These are phyloP conservation scores for Lytechinus variegatus DNA, from an alignment of 35 echinoderm and acorn worm genomes.

Conservation along the genomic window DNA sequence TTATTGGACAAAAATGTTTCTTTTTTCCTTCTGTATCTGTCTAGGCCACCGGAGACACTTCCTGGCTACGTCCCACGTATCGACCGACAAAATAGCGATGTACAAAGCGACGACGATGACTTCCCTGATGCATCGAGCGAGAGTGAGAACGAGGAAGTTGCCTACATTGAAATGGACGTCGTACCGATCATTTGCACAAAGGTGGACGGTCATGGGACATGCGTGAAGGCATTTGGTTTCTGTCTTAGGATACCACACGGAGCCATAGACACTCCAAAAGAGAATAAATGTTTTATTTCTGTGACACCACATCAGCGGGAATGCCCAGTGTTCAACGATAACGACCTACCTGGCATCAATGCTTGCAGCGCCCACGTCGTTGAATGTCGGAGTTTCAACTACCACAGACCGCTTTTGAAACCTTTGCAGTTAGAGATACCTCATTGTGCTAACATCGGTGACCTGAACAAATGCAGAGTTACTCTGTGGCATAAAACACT, in stretches of 20 bases:
- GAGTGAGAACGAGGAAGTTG: background rate
- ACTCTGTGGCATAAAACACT: constrained; percentile 49
- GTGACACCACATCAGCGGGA: background rate
- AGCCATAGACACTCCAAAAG: background rate
- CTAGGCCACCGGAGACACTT: constrained; percentile 5
- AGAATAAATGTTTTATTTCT: constrained; percentile 29
- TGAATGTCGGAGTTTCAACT: constrained; percentile 47
- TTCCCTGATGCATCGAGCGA: constrained; percentile 18
- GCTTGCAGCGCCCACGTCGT: background rate
- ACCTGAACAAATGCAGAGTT: constrained; percentile 35
- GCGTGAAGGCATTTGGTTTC: constrained; percentile 16
- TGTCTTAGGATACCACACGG: constrained; percentile 20
- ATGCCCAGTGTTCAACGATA: background rate
- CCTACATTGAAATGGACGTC: constrained; percentile 1
- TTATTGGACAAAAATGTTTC: background rate
- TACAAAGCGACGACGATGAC: background rate
- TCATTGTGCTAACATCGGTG: constrained; percentile 61
- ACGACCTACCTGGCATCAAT: constrained; percentile 5
- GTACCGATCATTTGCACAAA: constrained; percentile 10
- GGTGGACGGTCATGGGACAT: background rate
- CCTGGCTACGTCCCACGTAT: background rate
- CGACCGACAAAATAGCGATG: background rate
- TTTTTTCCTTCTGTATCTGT: background rate
- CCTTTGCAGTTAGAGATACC: constrained; percentile 69
- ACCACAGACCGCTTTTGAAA: constrained; percentile 23